Evolutionary conservation across 2,888 invertebrate genomes (phyloP).

Genomic region (Zygothrica quintamaculata): DNA sequence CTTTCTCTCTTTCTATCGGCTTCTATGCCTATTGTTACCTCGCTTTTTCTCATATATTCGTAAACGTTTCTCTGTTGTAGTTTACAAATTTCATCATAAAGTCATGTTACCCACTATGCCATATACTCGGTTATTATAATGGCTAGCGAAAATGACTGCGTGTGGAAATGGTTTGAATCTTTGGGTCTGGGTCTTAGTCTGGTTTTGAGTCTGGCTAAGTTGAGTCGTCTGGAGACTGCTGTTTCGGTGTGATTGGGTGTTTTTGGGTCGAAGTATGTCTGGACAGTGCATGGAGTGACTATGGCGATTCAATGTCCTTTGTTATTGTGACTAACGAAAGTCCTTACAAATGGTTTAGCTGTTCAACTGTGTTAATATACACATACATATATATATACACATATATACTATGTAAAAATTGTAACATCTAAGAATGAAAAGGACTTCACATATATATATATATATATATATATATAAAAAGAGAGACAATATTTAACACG

Average conservation of each 20-base stretch:
- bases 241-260: slow-evolving; percentile 1
- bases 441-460: slow-evolving; percentile 11
- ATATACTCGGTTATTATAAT: slow-evolving; percentile 57
- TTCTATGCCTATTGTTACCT: too few species aligned
- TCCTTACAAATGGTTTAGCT: slow-evolving; percentile 27
- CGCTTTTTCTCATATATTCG: too few species aligned
- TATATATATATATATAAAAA: too few species aligned
- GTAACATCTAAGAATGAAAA: slow-evolving; percentile 28
- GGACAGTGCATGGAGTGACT: slow-evolving; percentile 25
- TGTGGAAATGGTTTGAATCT: slow-evolving; percentile 42
- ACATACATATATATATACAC: too few species aligned
- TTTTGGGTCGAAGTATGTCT: slow-evolving; percentile 19
- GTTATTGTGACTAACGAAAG: slow-evolving; percentile 39
- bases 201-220: too few species aligned
- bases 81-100: not conserved
- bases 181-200: slow-evolving; percentile 9
- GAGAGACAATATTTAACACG: slow-evolving; percentile 1
- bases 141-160: slow-evolving; percentile 40
- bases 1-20: too few species aligned
- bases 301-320: slow-evolving; percentile 22
- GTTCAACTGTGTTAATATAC: not conserved
- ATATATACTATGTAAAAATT: slow-evolving; percentile 12
- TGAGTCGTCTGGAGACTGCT: slow-evolving; percentile 1
- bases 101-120: not conserved
- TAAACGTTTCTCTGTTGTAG: too few species aligned